phyloP scores from a whole-genome alignment of 2,888 invertebrate species.

The Xestia xanthographa region DNA sequence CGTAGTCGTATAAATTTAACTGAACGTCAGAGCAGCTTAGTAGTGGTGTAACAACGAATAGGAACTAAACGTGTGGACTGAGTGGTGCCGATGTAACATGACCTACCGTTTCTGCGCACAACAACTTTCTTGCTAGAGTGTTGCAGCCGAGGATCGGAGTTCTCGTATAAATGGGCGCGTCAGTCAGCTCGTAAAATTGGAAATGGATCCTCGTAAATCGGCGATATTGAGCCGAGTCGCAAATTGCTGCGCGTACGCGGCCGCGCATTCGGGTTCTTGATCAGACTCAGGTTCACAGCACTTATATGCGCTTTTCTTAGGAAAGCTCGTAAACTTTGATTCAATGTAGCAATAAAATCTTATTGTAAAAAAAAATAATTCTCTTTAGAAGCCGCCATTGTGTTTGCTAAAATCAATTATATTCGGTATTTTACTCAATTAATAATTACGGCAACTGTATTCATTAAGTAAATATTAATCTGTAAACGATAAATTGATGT shows the following conservation, averaged over 20 bases:
- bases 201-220: slow-evolving; percentile 87
- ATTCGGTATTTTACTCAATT: slow-evolving; percentile 17
- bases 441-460: slow-evolving; percentile 13
- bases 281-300: slow-evolving; percentile 70
- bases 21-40: slow-evolving; percentile 78
- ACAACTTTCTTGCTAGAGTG: slow-evolving; percentile 66
- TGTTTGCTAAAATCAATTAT: slow-evolving; percentile 46
- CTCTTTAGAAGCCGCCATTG: slow-evolving; percentile 33
- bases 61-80: slow-evolving; percentile 75
- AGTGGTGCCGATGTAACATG: slow-evolving; percentile 73
- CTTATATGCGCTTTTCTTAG: slow-evolving; percentile 67
- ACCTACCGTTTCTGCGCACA: slow-evolving; percentile 66
- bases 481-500: neutral
- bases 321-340: slow-evolving; percentile 70
- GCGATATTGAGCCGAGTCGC: slow-evolving; percentile 82
- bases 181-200: slow-evolving; percentile 84
- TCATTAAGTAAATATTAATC: slow-evolving; percentile 12
- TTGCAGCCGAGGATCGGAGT: slow-evolving; percentile 72
- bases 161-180: slow-evolving; percentile 79
- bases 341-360: slow-evolving; percentile 67
- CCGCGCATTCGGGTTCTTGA: slow-evolving; percentile 81
- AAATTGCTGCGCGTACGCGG: slow-evolving; percentile 84
- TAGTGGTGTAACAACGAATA: slow-evolving; percentile 77
- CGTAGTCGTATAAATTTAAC: slow-evolving; percentile 78
- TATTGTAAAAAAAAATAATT: slow-evolving; percentile 54